phyloP scores from a whole-genome alignment of 2,888 invertebrate species.

The Megaustenia siamemsis region DNA sequence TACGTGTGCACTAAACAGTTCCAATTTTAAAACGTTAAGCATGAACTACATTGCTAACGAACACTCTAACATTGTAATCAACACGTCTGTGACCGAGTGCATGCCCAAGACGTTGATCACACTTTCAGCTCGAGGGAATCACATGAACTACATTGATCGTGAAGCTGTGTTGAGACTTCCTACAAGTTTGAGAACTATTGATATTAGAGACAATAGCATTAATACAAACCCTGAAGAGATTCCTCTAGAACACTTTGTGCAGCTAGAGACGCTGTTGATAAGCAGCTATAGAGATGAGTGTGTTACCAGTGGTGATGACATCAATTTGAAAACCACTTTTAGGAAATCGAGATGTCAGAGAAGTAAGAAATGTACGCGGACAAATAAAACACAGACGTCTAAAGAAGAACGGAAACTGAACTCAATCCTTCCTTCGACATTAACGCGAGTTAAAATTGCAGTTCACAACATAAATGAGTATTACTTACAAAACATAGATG shows the following conservation, averaged over 20 bases:
- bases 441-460: no score
- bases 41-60: background rate
- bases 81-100: background rate
- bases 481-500: no score
- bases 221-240: background rate
- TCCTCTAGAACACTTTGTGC: background rate
- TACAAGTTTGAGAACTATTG: background rate
- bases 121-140: background rate
- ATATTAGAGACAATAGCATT: conserved; percentile 1
- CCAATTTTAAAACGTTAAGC: background rate
- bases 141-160: background rate
- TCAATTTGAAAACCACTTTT: no score
- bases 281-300: background rate
- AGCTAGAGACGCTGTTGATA: conserved; percentile 7
- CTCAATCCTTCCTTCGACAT: no score
- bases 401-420: no score
- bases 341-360: no score
- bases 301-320: background rate
- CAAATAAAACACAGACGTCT: no score
- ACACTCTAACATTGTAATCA: background rate
- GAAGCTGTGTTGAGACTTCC: conserved; percentile 7
- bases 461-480: no score
- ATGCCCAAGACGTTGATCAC: background rate
- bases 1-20: background rate
- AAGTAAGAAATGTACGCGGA: no score